Conservation (phyloP, 2,797 vertebrate genomes). For the Scarus forsteni region DNA sequence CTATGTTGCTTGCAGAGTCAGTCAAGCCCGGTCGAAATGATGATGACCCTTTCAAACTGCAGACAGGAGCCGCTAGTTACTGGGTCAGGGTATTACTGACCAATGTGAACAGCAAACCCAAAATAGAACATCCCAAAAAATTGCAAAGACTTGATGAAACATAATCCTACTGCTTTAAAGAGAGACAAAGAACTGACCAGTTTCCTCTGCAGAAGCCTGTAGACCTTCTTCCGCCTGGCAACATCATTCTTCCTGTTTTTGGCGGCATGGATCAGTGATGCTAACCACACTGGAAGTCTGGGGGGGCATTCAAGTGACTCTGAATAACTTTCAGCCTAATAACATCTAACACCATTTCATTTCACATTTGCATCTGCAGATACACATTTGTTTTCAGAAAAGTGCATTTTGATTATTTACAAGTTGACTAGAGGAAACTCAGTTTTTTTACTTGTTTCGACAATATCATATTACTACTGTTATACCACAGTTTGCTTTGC, state of each 20-base stretch:
- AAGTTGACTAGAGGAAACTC: no score
- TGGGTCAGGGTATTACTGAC: no score
- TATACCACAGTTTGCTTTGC: no score
- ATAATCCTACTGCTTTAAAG: background rate
- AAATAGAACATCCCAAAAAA: background rate
- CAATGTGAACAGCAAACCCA: no score
- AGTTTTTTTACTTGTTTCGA: no score
- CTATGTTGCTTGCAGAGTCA: no score
- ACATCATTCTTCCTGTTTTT: constrained; percentile 65
- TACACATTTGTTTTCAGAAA: background rate
- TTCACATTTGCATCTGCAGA: background rate
- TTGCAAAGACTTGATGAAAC: background rate
- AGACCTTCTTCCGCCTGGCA: constrained; percentile 75
- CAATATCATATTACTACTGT: no score
- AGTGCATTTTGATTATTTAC: no score
- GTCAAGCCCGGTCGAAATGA: no score
- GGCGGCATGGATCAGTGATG: constrained; percentile 72
- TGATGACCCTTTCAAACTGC: no score
- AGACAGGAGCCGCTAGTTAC: no score
- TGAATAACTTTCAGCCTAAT: background rate
- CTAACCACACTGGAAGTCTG: constrained; percentile 83
- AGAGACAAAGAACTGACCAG: constrained; percentile 66
- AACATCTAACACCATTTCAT: background rate
- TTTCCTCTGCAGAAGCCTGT: constrained; percentile 79
- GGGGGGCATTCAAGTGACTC: background rate